Evolutionary conservation across 2,797 vertebrate genomes (phyloP).

Genomic region (Oreochromis grahami): DNA sequence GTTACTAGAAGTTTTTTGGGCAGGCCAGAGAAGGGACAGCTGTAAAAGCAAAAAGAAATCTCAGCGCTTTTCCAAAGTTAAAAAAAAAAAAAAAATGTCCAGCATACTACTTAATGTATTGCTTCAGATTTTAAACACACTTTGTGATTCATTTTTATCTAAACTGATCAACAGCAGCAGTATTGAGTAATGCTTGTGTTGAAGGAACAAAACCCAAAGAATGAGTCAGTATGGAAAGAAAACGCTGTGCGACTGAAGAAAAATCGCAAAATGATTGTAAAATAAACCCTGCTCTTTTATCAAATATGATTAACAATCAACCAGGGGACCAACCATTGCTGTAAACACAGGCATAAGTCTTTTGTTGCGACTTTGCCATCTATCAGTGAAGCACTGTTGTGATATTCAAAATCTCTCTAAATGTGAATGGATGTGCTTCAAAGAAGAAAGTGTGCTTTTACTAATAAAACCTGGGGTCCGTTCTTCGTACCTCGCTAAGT

Average conservation of each 20-base stretch:
- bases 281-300: neutral
- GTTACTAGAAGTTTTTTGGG: neutral
- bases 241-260: accelerated
- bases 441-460: neutral
- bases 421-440: neutral
- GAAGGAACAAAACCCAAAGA: neutral
- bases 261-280: neutral
- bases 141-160: neutral
- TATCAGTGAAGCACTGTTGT: neutral
- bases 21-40: constrained; percentile 2
- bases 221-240: neutral
- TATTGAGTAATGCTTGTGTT: neutral
- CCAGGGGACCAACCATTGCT: neutral
- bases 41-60: neutral
- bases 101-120: neutral
- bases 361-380: neutral
- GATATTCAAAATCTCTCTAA: neutral
- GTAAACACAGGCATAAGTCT: neutral
- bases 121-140: neutral
- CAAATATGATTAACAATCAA: neutral
- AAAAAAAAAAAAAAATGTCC: neutral
- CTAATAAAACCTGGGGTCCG: neutral
- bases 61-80: neutral
- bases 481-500: too few relatives aligned
- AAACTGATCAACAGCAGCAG: neutral